phyloP scores from a whole-genome alignment of 2,888 invertebrate genomes.

The Agrenia bidenticulata region DNA sequence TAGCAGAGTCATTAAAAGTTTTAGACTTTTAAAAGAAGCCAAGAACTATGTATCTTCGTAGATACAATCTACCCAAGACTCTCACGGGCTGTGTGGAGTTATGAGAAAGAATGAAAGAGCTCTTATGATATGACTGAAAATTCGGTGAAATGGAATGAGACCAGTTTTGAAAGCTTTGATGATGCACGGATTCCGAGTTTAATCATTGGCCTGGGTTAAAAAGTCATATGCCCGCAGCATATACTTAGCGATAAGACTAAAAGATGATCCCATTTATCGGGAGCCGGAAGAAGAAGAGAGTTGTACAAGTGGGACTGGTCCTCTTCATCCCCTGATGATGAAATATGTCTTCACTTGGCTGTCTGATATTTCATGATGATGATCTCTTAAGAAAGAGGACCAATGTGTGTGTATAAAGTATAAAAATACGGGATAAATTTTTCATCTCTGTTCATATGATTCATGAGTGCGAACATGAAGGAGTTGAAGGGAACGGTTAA shows the following conservation, averaged over 20 bases:
- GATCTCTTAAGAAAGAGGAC: constrained; percentile 6
- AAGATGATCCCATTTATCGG: neutral
- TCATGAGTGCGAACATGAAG: constrained; percentile 18
- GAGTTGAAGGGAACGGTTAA: constrained; percentile 6
- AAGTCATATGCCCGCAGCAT: too few species aligned
- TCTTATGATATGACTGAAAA: too few species aligned
- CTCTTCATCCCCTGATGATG: constrained; percentile 9
- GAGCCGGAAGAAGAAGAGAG: constrained; percentile 18
- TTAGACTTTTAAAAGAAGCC: neutral
- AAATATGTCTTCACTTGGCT: constrained; percentile 18
- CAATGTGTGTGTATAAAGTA: constrained; percentile 12
- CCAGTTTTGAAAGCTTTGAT: too few species aligned
- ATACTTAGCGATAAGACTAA: too few species aligned
- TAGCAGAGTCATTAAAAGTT: neutral
- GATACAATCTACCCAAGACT: too few species aligned
- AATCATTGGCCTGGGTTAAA: too few species aligned
- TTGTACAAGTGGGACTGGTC: neutral
- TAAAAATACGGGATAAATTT: constrained; percentile 6
- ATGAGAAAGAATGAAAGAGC: too few species aligned
- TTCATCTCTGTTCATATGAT: constrained; percentile 9
- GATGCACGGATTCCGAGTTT: too few species aligned
- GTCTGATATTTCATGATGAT: constrained; percentile 21
- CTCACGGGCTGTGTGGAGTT: too few species aligned
- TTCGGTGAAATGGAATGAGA: too few species aligned
- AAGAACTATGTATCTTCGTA: too few species aligned